Evolutionary conservation across 35 echinoderm and acorn worm genomes (phyloP).

Genomic region (Lytechinus variegatus): DNA sequence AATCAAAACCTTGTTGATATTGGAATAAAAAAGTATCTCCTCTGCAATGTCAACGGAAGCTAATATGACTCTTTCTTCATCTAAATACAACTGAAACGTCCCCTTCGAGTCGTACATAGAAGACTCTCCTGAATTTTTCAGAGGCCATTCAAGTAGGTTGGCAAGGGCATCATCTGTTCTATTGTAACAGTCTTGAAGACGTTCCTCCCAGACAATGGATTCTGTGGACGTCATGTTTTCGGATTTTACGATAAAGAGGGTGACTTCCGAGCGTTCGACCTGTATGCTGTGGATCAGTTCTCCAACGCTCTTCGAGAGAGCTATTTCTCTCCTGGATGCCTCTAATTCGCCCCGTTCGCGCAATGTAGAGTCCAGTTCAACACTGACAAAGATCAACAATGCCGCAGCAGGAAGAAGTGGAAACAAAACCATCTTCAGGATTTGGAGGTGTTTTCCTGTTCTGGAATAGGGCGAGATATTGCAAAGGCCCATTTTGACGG

Average conservation of each 20-base stretch:
- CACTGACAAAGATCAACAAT: slow-evolving; percentile 43
- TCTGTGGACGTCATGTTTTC: neutral
- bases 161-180: slow-evolving; percentile 47
- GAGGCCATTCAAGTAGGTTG: slow-evolving; percentile 51
- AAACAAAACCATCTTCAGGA: slow-evolving; percentile 70
- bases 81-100: neutral
- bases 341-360: neutral
- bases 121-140: too few species aligned
- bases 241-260: neutral
- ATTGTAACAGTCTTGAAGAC: slow-evolving; percentile 50
- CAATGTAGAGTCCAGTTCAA: slow-evolving; percentile 4
- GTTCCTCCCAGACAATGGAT: neutral
- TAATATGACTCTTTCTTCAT: neutral
- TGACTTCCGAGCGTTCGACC: slow-evolving; percentile 56
- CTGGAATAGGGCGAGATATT: slow-evolving; percentile 55
- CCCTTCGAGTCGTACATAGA: neutral
- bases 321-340: slow-evolving; percentile 35
- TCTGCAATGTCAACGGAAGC: neutral
- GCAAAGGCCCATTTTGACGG: slow-evolving; percentile 59
- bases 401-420: slow-evolving; percentile 60
- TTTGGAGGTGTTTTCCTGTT: slow-evolving; percentile 60
- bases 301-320: slow-evolving; percentile 56
- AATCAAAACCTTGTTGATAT: slow-evolving; percentile 52
- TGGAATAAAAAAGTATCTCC: slow-evolving; percentile 51
- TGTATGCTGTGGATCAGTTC: slow-evolving; percentile 68